A percentile compares a stretch with the other conserved stretches of the same genome.
Evolutionary conservation across 2,113 vertebrate genomes (phyloP).

Genomic region (Coreoperca whiteheadi): DNA sequence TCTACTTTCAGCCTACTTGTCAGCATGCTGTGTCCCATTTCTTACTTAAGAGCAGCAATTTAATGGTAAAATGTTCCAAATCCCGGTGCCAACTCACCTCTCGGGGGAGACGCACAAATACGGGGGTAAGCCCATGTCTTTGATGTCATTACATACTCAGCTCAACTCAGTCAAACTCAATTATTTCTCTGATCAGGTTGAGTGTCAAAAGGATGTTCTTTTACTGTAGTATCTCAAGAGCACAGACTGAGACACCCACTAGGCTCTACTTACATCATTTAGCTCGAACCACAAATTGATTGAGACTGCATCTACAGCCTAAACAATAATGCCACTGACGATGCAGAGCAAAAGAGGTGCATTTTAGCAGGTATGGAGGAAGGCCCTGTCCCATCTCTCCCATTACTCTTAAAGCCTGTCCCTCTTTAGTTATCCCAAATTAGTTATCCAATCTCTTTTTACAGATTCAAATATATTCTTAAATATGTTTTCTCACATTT

Average conservation of each 20-base stretch:
- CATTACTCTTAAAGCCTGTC: slow-evolving; percentile 13
- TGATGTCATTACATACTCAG: slow-evolving; percentile 65
- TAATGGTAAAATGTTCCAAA: slow-evolving; percentile 59
- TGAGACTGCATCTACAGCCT: slow-evolving; percentile 28
- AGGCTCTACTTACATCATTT: slow-evolving; percentile 38
- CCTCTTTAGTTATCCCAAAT: slow-evolving; percentile 42
- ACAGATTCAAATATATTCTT: slow-evolving; percentile 29
- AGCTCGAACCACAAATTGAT: slow-evolving; percentile 58
- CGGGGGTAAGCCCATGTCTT: slow-evolving; percentile 48
- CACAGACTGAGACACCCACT: slow-evolving; percentile 46
- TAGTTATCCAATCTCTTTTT: slow-evolving; percentile 15
- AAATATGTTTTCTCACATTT: slow-evolving; percentile 2
- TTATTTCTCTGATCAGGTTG: slow-evolving; percentile 65
- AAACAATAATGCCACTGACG: slow-evolving; percentile 38
- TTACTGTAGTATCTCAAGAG: slow-evolving; percentile 54
- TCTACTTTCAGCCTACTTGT: slow-evolving; percentile 51
- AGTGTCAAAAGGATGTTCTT: slow-evolving; percentile 56
- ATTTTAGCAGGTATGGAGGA: slow-evolving; percentile 49
- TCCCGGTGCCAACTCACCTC: slow-evolving; percentile 51
- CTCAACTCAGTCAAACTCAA: slow-evolving; percentile 69
- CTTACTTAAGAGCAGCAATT: slow-evolving; percentile 60
- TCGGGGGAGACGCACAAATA: slow-evolving; percentile 48
- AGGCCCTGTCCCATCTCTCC: slow-evolving; percentile 17
- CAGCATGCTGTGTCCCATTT: slow-evolving; percentile 53
- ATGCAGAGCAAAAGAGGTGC: slow-evolving; percentile 52